Evolutionary conservation across 2,113 vertebrate genomes (phyloP), one percentile per base, ranked within the genome.

Genomic region (Hoplias malabaricus): DNA sequence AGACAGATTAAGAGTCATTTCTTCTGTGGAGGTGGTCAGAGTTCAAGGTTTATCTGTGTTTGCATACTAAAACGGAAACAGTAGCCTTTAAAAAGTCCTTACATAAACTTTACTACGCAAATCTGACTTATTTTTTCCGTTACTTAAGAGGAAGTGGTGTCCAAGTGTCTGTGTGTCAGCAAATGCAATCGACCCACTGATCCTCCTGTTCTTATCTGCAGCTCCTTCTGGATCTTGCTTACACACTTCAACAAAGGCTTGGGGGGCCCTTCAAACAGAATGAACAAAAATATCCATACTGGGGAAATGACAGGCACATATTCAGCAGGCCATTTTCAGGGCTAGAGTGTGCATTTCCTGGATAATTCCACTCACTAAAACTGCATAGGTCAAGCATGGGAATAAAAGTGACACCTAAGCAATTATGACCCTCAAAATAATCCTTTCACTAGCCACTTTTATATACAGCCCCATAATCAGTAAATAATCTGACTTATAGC

Each of bases 191-290:
- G 56, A 53, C 76, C 56, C 11, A 16, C 1, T 63, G 56, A 23
- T 46, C 75, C 40, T 27, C 2, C 0, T 19, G 3, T 27, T 36
- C 75, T 66, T 43, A 67, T 76, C 36, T 68, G n/a, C 7, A 48
- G 42, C n/a, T 33, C 50, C 19, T 9, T 76, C 65, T 19, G 12
- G 23, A 42, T 16, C 27, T 61, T 61, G 57, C 29, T 61, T 61
- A 61, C 29, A 33, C 12, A 33, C 57, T 61, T 61, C 31, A 61
- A 61, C 57, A 61, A 34, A 61, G 57, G 14, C 27, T 76, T 65
- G 13, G 29, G 48, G 33, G 48, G 27, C 69, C 68, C 62, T 65
- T 62, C 19, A 23, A 48, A 46, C 43, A 48, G 14, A 74, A 25
- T 2, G 33, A 48, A 27, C 14, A 66, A 63, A 21, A 73, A 46